These are phyloP conservation scores for Sebastes taczanowskii DNA, from an alignment of 2,797 vertebrate species.

Conservation along the genomic window DNA sequence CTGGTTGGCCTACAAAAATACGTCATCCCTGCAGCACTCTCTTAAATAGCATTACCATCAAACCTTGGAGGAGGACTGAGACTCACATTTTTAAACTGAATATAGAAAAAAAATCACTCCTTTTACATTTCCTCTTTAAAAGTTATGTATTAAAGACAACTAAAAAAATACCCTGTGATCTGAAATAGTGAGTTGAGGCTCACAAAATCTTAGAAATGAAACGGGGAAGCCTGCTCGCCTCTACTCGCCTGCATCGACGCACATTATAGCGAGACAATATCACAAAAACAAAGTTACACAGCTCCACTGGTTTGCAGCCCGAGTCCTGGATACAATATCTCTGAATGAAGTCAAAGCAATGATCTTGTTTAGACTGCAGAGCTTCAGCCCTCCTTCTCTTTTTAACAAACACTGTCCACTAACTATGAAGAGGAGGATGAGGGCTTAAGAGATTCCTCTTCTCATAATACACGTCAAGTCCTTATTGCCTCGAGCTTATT, in stretches of 20 bases:
- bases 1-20: no score
- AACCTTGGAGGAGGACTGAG: no score
- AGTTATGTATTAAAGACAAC: not conserved
- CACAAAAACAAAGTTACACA: not conserved
- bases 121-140: no score
- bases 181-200: not conserved
- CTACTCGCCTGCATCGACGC: not conserved
- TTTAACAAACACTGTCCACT: constrained; percentile 22
- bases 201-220: not conserved
- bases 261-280: not conserved
- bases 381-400: not conserved
- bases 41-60: no score
- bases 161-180: not conserved
- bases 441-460: constrained; percentile 30
- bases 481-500: constrained; percentile 62
- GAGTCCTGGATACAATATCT: not conserved
- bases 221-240: not conserved
- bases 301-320: not conserved
- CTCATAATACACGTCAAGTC: constrained; percentile 47
- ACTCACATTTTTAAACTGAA: no score
- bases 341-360: not conserved
- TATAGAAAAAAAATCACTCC: no score
- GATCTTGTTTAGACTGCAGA: not conserved
- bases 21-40: no score
- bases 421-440: not conserved